A percentile compares a stretch with the other conserved stretches of the same genome.
phyloP scores from a whole-genome alignment of 2,888 invertebrate species.

The Argynnis bischoffii region DNA sequence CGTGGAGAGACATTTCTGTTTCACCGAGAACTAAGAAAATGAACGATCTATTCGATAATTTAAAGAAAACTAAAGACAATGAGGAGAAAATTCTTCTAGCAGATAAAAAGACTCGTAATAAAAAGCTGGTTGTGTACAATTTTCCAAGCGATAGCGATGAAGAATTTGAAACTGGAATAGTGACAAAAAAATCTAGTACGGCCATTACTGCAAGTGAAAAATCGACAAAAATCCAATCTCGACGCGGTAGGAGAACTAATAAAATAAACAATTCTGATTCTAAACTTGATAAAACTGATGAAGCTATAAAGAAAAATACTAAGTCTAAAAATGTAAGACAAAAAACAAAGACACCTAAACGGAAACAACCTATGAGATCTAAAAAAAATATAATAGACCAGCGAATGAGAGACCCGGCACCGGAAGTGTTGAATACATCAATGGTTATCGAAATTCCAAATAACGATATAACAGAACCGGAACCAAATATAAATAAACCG shows the following conservation, averaged over 20 bases:
- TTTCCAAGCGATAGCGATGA: constrained; percentile 69
- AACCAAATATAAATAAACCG: constrained; percentile 43
- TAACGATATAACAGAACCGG: constrained; percentile 40
- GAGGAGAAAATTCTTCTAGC: constrained; percentile 50
- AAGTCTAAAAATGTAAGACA: constrained; percentile 27
- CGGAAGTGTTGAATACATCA: constrained; percentile 57
- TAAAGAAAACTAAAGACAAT: constrained; percentile 54
- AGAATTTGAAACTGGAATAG: constrained; percentile 48
- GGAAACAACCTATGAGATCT: constrained; percentile 33
- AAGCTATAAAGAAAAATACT: constrained; percentile 36
- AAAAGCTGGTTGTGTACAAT: constrained; percentile 56
- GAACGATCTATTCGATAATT: constrained; percentile 60
- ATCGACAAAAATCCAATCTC: not conserved
- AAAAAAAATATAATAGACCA: constrained; percentile 55
- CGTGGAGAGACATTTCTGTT: constrained; percentile 38
- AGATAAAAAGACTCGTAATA: constrained; percentile 45
- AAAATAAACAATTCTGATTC: constrained; percentile 15
- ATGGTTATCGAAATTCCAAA: constrained; percentile 46
- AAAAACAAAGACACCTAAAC: constrained; percentile 32
- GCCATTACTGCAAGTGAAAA: constrained; percentile 36
- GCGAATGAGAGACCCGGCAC: constrained; percentile 54
- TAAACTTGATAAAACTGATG: not conserved
- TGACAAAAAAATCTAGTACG: not conserved
- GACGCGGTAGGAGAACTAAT: constrained; percentile 1
- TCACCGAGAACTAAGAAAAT: constrained; percentile 58